These are phyloP conservation scores for Caenorhabditis sulstoni DNA, from an alignment of 2,888 invertebrate genomes.

Conservation along the genomic window DNA sequence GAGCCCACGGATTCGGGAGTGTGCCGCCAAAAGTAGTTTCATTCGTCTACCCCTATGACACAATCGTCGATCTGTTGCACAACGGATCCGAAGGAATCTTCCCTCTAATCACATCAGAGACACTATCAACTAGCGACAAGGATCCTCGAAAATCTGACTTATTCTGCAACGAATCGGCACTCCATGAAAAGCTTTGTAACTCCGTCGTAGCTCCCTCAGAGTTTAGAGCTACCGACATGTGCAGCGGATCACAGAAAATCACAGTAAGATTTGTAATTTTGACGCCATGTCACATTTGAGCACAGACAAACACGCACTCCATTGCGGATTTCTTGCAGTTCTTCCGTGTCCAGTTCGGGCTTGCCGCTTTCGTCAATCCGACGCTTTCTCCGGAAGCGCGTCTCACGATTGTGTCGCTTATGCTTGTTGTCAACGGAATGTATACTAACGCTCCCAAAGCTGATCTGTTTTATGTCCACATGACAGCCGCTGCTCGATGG, in stretches of 20 bases:
- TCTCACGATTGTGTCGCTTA: neutral
- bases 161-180: too few species aligned
- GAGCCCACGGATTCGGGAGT: neutral
- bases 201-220: too few species aligned
- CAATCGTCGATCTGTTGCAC: constrained; percentile 4
- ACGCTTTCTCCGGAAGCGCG: neutral
- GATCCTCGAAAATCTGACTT: neutral
- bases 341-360: neutral
- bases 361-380: neutral
- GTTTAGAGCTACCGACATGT: too few species aligned
- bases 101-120: neutral
- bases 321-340: neutral
- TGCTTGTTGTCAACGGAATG: neutral
- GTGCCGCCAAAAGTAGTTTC: neutral
- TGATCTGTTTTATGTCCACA: neutral
- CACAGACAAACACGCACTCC: too few species aligned
- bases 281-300: neutral
- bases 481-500: neutral
- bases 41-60: neutral
- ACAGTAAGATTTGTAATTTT: neutral
- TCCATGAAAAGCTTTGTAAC: too few species aligned
- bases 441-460: neutral
- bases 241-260: neutral
- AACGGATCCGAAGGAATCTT: constrained; percentile 1
- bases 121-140: neutral